Evolutionary conservation across 2,888 invertebrate genomes (phyloP).

Genomic region (Bibio marci): DNA sequence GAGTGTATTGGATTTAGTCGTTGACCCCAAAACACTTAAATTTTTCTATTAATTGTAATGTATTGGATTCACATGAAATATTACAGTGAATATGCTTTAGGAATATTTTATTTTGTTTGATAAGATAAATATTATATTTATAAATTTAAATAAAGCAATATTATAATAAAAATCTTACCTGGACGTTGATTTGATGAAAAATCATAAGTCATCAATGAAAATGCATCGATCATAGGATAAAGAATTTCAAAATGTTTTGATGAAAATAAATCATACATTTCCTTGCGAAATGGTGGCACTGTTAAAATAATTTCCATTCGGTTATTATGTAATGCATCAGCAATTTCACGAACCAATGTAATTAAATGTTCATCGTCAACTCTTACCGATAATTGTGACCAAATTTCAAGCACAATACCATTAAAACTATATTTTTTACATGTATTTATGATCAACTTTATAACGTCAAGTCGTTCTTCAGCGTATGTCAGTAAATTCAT

Average conservation of each 20-base stretch:
- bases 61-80: no score
- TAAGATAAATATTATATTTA: no score
- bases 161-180: slow-evolving; percentile 39
- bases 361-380: slow-evolving; percentile 37
- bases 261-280: slow-evolving; percentile 48
- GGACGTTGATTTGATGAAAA: slow-evolving; percentile 69
- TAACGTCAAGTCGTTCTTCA: slow-evolving; percentile 47
- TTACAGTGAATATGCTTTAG: no score
- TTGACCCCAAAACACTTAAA: no score
- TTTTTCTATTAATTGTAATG: no score
- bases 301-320: slow-evolving; percentile 52
- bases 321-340: slow-evolving; percentile 36
- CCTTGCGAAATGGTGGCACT: slow-evolving; percentile 49
- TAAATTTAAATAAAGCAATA: no score
- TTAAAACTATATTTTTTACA: slow-evolving; percentile 66
- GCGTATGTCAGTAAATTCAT: slow-evolving; percentile 50
- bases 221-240: slow-evolving; percentile 59
- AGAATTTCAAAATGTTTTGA: slow-evolving; percentile 60
- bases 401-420: slow-evolving; percentile 81
- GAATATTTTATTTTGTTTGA: no score
- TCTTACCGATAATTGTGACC: slow-evolving; percentile 65
- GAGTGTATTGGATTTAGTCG: no score
- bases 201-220: slow-evolving; percentile 96
- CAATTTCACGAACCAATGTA: slow-evolving; percentile 45
- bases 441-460: slow-evolving; percentile 46